Conservation (phyloP, 2,888 invertebrate species). For the Sinodicranocentrus sp. region DNA sequence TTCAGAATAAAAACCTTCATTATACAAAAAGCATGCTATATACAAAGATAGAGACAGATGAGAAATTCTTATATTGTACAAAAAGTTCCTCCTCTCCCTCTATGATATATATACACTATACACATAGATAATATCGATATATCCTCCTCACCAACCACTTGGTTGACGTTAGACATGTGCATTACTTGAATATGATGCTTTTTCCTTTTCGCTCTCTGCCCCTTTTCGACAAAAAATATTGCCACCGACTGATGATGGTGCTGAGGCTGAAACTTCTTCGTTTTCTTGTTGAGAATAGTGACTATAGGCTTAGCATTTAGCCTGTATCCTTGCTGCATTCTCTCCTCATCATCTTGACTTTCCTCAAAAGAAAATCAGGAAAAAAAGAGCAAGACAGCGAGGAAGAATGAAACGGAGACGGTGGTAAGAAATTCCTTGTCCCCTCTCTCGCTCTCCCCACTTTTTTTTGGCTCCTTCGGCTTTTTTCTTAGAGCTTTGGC, state of each 20-base stretch:
- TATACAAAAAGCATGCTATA: constrained; percentile 22
- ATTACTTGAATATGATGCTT: constrained; percentile 7
- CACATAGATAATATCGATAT: neutral
- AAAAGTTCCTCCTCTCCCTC: neutral
- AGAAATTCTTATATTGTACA: too few relatives aligned
- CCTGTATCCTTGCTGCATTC: neutral
- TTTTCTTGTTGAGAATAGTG: neutral
- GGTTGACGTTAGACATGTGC: too few relatives aligned
- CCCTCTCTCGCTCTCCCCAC: constrained; percentile 6
- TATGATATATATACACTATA: constrained; percentile 1
- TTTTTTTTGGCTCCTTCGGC: constrained; percentile 23
- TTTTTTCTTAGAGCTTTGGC: constrained; percentile 23
- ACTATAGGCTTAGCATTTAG: neutral
- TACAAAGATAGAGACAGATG: neutral
- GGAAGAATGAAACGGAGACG: constrained; percentile 3
- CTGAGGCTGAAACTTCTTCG: neutral
- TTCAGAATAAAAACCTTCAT: constrained; percentile 38
- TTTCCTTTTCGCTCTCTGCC: neutral
- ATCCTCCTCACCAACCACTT: neutral
- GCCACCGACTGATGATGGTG: constrained; percentile 14
- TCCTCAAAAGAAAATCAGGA: constrained; percentile 25
- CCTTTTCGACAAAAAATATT: constrained; percentile 1
- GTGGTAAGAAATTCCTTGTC: too few relatives aligned
- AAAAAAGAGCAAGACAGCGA: constrained; percentile 3
- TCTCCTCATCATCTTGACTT: constrained; percentile 22